Conservation (phyloP, 2,888 invertebrate genomes). For the Thera obeliscata region DNA sequence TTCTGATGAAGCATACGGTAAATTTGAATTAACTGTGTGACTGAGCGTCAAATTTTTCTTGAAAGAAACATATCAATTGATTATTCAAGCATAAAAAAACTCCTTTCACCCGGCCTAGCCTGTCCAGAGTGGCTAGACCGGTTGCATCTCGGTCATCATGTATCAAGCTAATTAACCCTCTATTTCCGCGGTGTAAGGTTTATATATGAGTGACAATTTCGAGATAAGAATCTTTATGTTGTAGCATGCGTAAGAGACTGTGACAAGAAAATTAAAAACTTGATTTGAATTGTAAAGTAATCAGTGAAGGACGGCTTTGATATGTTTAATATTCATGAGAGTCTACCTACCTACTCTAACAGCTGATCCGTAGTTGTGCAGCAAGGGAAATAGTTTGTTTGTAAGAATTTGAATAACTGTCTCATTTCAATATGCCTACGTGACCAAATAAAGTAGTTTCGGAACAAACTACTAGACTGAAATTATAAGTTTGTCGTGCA, state of each 20-base stretch:
- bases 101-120: slow-evolving; percentile 54
- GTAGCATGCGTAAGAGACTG: slow-evolving; percentile 27
- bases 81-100: slow-evolving; percentile 42
- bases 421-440: slow-evolving; percentile 8
- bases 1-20: too few relatives aligned
- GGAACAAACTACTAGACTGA: background rate
- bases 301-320: slow-evolving; percentile 24
- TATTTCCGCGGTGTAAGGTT: slow-evolving; percentile 20
- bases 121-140: slow-evolving; percentile 34
- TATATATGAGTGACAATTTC: slow-evolving; percentile 19
- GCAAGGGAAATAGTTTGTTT: slow-evolving; percentile 1
- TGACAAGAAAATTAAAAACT: slow-evolving; percentile 38
- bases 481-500: too few relatives aligned
- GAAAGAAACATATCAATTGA: slow-evolving; percentile 24
- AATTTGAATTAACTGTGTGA: background rate
- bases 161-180: slow-evolving; percentile 28
- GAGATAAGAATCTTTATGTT: slow-evolving; percentile 25
- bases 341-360: slow-evolving; percentile 10
- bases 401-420: slow-evolving; percentile 5
- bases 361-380: slow-evolving; percentile 23
- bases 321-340: slow-evolving; percentile 33
- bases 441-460: slow-evolving; percentile 11
- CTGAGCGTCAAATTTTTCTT: slow-evolving; percentile 9
- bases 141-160: slow-evolving; percentile 50
- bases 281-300: slow-evolving; percentile 39